phyloP scores from a whole-genome alignment of 2,888 invertebrate genomes.

The Leistus spinibarbis region DNA sequence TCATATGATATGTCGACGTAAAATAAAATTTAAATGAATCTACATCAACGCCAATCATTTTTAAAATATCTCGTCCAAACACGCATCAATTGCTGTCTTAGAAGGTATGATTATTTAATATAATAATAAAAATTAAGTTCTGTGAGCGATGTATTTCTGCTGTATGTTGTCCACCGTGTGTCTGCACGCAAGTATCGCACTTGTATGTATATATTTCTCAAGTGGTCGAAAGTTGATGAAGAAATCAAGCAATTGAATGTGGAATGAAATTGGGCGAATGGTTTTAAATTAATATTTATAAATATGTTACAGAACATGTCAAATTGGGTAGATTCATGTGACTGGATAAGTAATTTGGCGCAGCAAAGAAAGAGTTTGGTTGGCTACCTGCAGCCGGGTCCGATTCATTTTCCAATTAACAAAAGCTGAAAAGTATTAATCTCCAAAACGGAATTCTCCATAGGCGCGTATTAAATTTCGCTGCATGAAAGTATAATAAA shows the following conservation, averaged over 20 bases:
- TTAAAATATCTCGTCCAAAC: too few species aligned
- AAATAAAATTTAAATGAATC: too few species aligned
- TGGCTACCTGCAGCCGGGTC: not conserved
- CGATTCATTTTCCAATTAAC: not conserved
- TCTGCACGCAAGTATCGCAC: too few species aligned
- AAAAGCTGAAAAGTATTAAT: not conserved
- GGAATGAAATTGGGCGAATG: not conserved
- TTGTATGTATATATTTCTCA: too few species aligned
- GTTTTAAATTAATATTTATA: not conserved
- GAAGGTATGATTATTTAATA: too few species aligned
- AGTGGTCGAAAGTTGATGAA: too few species aligned
- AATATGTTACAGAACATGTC: not conserved
- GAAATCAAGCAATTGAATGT: too few species aligned
- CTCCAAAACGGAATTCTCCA: conserved; percentile 3
- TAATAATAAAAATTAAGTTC: too few species aligned
- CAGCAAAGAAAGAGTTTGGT: not conserved
- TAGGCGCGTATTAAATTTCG: conserved; percentile 26
- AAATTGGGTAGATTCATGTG: not conserved
- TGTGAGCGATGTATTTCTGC: too few species aligned
- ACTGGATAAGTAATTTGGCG: not conserved
- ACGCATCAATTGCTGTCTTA: too few species aligned
- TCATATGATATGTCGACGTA: not conserved
- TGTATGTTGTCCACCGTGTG: too few species aligned
- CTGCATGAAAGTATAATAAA: conserved; percentile 22
- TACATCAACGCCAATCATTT: too few species aligned